Conservation (phyloP, 2,888 invertebrate species). For the Heliconius charithonia region DNA sequence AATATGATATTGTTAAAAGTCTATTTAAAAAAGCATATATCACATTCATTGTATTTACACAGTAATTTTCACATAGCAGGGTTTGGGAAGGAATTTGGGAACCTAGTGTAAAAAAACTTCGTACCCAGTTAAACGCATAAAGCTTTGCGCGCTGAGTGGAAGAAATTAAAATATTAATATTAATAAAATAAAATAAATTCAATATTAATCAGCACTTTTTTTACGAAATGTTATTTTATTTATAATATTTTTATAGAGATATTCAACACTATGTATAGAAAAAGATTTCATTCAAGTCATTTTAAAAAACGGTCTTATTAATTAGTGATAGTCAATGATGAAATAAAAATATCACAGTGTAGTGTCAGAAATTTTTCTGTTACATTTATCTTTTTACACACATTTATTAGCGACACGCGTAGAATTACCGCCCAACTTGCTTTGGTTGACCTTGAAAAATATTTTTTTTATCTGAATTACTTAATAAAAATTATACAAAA, state of each 20-base stretch:
- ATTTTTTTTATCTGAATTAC: neutral
- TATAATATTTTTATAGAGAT: too few relatives aligned
- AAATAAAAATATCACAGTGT: slow-evolving; percentile 9
- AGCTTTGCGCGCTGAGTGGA: neutral
- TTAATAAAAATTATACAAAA: neutral
- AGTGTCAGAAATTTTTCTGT: neutral
- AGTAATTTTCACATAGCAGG: neutral
- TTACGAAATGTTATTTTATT: neutral
- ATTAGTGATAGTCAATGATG: neutral
- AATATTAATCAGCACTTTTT: neutral
- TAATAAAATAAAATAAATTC: slow-evolving; percentile 6
- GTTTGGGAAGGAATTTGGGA: neutral
- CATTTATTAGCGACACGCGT: neutral
- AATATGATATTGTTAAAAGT: slow-evolving; percentile 4
- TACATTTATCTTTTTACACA: neutral
- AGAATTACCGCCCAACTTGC: neutral
- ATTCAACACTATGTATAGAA: too few relatives aligned
- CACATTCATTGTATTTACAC: slow-evolving; percentile 16
- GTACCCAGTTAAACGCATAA: neutral
- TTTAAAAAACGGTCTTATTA: too few relatives aligned
- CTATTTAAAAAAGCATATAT: slow-evolving; percentile 11
- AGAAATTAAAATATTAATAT: neutral
- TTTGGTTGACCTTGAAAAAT: neutral
- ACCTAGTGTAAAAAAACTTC: neutral
- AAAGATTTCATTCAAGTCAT: too few relatives aligned